Conservation (phyloP, 2,797 vertebrate species). For the Xenentodon cancila region DNA sequence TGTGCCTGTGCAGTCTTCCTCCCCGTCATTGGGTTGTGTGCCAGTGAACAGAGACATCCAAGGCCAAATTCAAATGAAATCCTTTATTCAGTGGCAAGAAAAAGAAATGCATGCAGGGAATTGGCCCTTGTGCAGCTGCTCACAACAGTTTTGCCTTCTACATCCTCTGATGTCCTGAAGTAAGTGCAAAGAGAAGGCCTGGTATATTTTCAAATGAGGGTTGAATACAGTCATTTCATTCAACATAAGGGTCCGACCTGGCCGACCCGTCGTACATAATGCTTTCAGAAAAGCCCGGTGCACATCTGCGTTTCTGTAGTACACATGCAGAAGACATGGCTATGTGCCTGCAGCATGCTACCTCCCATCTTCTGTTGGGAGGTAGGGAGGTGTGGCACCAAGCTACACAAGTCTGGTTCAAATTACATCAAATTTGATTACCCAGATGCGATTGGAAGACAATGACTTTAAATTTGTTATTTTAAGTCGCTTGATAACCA, state of each 20-base stretch:
- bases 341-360: too few relatives aligned
- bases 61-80: slow-evolving; percentile 32
- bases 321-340: too few relatives aligned
- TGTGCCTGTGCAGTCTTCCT: slow-evolving; percentile 39
- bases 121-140: slow-evolving; percentile 1
- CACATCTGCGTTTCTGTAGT: too few relatives aligned
- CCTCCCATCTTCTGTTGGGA: neutral
- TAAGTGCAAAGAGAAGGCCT: slow-evolving; percentile 1
- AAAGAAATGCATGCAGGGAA: neutral
- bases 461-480: neutral
- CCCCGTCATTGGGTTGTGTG: slow-evolving; percentile 14
- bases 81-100: slow-evolving; percentile 7
- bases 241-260: slow-evolving; percentile 10
- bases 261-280: neutral
- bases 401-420: neutral
- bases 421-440: slow-evolving; percentile 30
- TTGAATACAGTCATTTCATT: slow-evolving; percentile 2
- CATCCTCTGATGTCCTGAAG: neutral
- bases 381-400: neutral
- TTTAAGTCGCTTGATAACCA: neutral
- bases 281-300: too few relatives aligned
- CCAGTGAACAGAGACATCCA: slow-evolving; percentile 31
- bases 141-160: too few relatives aligned
- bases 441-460: slow-evolving; percentile 3
- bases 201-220: neutral